A percentile compares a stretch with the other conserved stretches of the same genome.
These are phyloP conservation scores for Microcebus griseorufus DNA, from an alignment of 2,113 vertebrate genomes.

Conservation along the genomic window DNA sequence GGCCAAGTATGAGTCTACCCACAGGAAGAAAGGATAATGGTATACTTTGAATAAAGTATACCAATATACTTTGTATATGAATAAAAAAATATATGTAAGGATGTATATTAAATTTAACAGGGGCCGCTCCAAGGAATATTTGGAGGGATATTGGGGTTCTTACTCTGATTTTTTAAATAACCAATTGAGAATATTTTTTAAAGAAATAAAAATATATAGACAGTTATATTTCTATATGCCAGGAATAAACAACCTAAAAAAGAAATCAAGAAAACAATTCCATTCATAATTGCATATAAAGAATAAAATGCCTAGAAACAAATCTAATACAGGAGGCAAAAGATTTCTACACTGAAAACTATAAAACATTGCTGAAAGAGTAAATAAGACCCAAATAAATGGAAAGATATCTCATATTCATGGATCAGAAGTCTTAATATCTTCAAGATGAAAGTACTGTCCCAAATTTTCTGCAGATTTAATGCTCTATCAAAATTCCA, in stretches of 20 bases:
- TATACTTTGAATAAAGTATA: too few species aligned
- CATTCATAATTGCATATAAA: not conserved
- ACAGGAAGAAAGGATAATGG: not conserved
- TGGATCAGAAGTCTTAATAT: not conserved
- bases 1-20: not conserved
- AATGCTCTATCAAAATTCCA: not conserved
- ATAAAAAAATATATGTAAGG: not conserved
- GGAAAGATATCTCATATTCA: not conserved
- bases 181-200: not conserved
- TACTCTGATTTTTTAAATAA: not conserved
- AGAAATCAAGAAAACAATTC: not conserved
- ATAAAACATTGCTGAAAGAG: not conserved
- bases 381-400: not conserved
- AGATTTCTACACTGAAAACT: not conserved
- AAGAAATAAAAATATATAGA: not conserved
- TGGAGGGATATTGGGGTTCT: not conserved
- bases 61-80: too few species aligned
- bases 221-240: not conserved
- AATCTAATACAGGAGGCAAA: not conserved
- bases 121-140: not conserved
- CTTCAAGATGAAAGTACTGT: not conserved
- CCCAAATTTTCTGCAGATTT: not conserved
- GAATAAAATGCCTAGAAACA: slow-evolving; percentile 15
- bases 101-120: not conserved
- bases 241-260: not conserved